phyloP scores from a whole-genome alignment of 2,797 vertebrate species.

The Meriones psammophilus region DNA sequence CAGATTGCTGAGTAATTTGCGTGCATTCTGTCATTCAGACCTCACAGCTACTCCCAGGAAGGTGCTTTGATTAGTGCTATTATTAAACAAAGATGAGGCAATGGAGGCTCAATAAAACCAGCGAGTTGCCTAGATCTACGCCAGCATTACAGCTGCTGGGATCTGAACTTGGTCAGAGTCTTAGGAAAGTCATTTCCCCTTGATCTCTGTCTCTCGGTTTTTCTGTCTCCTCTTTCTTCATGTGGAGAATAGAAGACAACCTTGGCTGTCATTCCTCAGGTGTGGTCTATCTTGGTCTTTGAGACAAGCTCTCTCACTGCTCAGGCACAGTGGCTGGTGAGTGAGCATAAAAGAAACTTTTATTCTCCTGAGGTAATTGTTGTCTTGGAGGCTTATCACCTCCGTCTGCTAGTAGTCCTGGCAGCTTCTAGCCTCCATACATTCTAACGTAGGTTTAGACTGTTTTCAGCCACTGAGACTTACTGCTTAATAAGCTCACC shows the following conservation, averaged over 20 bases:
- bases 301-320: background rate
- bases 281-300: background rate
- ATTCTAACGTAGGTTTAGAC: too few relatives aligned
- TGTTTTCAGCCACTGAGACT: too few relatives aligned
- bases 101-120: conserved; percentile 32
- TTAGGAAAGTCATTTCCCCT: background rate
- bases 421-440: too few relatives aligned
- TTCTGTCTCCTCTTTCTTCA: background rate
- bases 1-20: background rate
- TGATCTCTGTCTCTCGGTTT: background rate
- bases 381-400: too few relatives aligned
- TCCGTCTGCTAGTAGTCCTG: too few relatives aligned
- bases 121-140: background rate
- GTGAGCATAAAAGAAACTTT: too few relatives aligned
- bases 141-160: background rate
- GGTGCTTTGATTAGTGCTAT: conserved; percentile 48
- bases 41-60: conserved; percentile 50
- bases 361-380: too few relatives aligned
- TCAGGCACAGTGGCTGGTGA: background rate
- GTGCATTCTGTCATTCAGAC: conserved; percentile 32
- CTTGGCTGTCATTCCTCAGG: background rate
- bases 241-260: background rate
- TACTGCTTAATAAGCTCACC: too few relatives aligned
- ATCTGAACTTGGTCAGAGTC: background rate
- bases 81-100: conserved; percentile 45